Conservation (phyloP, 37 sponge, comb jelly and placozoan species). For the Diacarnus erythraeanus region DNA sequence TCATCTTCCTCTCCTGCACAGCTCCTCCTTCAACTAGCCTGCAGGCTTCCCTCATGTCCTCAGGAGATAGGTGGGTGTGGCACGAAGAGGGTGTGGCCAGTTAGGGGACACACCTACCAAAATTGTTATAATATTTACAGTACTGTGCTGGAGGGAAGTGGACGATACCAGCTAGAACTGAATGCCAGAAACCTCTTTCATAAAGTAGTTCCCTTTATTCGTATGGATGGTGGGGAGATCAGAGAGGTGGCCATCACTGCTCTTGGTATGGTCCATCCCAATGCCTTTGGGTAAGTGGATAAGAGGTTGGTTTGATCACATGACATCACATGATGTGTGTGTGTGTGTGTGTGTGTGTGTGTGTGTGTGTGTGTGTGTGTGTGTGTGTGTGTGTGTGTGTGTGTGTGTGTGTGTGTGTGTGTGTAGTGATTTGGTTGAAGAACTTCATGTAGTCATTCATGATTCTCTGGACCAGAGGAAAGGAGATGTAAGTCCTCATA, state of each 20-base stretch:
- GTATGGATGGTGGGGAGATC: slow-evolving; percentile 61
- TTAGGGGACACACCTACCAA: too few relatives aligned
- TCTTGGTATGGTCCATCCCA: slow-evolving; percentile 75
- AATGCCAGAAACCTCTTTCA: slow-evolving; percentile 65
- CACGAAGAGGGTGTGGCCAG: background rate
- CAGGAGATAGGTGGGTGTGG: slow-evolving; percentile 24
- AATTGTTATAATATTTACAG: background rate
- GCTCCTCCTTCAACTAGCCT: slow-evolving; percentile 57
- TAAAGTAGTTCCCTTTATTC: slow-evolving; percentile 54
- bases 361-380: background rate
- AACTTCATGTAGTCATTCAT: slow-evolving; percentile 65
- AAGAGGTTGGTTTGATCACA: background rate
- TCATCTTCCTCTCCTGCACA: slow-evolving; percentile 86
- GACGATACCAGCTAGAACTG: slow-evolving; percentile 2
- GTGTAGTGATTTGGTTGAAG: slow-evolving; percentile 75
- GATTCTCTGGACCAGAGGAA: slow-evolving; percentile 76
- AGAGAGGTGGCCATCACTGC: slow-evolving; percentile 82
- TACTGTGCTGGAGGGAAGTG: slow-evolving; percentile 14
- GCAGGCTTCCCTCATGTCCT: slow-evolving; percentile 39
- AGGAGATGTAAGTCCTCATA: slow-evolving; percentile 36
- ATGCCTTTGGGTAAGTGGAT: slow-evolving; percentile 76
- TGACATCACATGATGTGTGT: background rate
- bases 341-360: background rate
- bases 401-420: background rate
- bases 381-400: background rate